Conservation (phyloP, 2,797 vertebrate species). For the Sebastes nivosus region DNA sequence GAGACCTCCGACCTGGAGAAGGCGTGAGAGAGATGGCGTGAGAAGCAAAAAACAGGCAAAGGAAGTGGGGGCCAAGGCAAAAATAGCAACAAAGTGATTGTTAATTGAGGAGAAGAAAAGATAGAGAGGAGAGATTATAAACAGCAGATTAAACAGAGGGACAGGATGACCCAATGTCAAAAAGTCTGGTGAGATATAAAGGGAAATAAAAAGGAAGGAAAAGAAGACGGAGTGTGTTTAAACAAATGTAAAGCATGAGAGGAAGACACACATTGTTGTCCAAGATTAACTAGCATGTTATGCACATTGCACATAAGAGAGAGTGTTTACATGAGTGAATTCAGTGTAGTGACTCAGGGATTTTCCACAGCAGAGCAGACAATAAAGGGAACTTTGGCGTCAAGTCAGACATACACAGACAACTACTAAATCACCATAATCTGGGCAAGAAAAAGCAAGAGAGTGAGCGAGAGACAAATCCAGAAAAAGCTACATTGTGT, state of each 20-base stretch:
- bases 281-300: constrained; percentile 16
- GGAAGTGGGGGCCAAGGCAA: neutral
- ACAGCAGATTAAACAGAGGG: neutral
- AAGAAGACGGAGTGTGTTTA: neutral
- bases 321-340: constrained; percentile 30
- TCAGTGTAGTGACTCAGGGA: constrained; percentile 61
- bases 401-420: constrained; percentile 52
- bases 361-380: constrained; percentile 65
- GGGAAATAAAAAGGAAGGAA: neutral
- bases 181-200: neutral
- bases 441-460: constrained; percentile 19
- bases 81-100: neutral
- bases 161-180: neutral
- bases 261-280: neutral
- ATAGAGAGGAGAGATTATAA: neutral
- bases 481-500: constrained; percentile 39
- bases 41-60: neutral
- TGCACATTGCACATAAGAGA: constrained; percentile 11
- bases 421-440: constrained; percentile 65
- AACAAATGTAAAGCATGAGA: neutral
- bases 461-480: constrained; percentile 17
- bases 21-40: constrained; percentile 28
- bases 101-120: neutral
- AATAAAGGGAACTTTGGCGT: constrained; percentile 66
- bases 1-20: constrained; percentile 88